Evolutionary conservation across 2,113 vertebrate species (phyloP).

Genomic region (Lepisosteus osseus): DNA sequence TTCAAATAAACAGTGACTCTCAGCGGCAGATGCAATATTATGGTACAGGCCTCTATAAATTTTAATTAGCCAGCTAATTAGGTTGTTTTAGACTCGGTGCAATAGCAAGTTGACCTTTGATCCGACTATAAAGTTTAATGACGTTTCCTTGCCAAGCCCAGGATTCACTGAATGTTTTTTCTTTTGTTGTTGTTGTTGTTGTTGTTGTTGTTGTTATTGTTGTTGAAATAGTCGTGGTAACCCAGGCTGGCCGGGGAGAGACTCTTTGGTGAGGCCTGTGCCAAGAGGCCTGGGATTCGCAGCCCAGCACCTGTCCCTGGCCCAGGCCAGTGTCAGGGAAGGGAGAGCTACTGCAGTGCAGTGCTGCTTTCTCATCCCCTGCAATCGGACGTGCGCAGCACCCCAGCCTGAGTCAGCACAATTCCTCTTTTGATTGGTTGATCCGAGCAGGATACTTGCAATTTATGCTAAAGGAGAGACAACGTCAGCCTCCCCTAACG

Average conservation of each 20-base stretch:
- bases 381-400: slow-evolving; percentile 76
- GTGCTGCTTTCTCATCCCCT: slow-evolving; percentile 66
- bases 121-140: slow-evolving; percentile 57
- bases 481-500: slow-evolving; percentile 6
- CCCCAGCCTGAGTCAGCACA: slow-evolving; percentile 80
- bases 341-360: slow-evolving; percentile 75
- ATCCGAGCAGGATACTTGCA: slow-evolving; percentile 57
- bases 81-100: slow-evolving; percentile 48
- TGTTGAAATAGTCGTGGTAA: not conserved
- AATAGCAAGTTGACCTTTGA: slow-evolving; percentile 48
- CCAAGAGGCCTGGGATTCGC: slow-evolving; percentile 45
- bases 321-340: slow-evolving; percentile 53
- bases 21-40: not conserved
- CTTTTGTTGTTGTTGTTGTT: not conserved
- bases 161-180: too few relatives aligned
- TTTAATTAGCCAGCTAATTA: slow-evolving; percentile 47
- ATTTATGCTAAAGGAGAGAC: slow-evolving; percentile 51
- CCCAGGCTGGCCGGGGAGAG: not conserved
- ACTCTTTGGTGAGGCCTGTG: slow-evolving; percentile 29
- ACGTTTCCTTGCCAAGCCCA: slow-evolving; percentile 12
- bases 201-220: not conserved
- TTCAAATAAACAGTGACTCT: not conserved
- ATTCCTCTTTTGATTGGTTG: slow-evolving; percentile 73
- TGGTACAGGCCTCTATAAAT: slow-evolving; percentile 32
- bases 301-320: slow-evolving; percentile 53